Percentiles rank a stretch among this genome's conserved stretches.
These are phyloP conservation scores for Alligator sinensis DNA, from an alignment of 2,113 vertebrate species.

Conservation along the genomic window DNA sequence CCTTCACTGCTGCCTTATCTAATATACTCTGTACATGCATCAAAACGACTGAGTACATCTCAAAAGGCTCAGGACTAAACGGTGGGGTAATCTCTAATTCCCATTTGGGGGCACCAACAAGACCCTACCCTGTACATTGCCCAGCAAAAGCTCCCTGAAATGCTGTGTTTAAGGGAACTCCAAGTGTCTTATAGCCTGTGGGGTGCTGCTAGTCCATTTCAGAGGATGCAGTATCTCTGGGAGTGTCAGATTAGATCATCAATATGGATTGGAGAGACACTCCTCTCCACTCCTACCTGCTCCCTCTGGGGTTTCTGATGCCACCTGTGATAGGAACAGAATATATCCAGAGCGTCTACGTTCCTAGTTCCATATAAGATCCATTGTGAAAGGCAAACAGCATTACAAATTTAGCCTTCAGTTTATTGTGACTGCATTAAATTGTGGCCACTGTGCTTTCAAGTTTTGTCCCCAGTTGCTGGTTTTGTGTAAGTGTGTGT, in stretches of 20 bases:
- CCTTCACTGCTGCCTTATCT: neutral
- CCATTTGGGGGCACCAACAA: neutral
- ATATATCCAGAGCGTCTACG: neutral
- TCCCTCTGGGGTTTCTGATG: neutral
- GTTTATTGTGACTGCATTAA: conserved; percentile 24
- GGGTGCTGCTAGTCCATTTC: neutral
- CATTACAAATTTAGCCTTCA: neutral
- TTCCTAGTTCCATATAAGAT: neutral
- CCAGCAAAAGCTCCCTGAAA: neutral
- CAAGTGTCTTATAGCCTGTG: neutral
- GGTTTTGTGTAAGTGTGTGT: neutral
- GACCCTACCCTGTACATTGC: neutral
- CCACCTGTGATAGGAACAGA: neutral
- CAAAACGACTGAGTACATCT: neutral
- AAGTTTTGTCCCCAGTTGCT: neutral
- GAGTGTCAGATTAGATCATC: neutral
- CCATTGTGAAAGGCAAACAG: neutral
- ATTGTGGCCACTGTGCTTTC: neutral
- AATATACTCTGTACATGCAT: neutral
- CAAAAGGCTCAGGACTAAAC: neutral
- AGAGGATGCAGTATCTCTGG: neutral
- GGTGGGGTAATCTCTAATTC: neutral
- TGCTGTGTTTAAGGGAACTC: neutral
- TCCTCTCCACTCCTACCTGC: neutral
- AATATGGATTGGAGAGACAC: neutral